Evolutionary conservation across 1,140 invertebrate genomes (phyloP), one percentile per base, ranked within the genome.

Genomic region (Anoplolepis gracilipes): DNA sequence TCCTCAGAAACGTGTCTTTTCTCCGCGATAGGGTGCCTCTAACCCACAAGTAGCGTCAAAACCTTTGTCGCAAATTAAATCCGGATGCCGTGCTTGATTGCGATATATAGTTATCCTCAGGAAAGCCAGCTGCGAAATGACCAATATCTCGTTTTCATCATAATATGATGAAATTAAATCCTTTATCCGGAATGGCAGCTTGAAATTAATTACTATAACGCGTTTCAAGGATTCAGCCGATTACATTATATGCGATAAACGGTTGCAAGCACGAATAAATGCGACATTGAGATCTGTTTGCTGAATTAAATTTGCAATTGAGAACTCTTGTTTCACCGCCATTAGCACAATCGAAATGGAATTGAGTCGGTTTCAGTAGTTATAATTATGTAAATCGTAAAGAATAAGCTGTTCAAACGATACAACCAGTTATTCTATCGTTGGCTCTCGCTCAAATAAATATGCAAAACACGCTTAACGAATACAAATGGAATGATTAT

Each of bases 401-500:
- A 59, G 61, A 82, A 73, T 73, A 61, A 82, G 28, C 49, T 53
- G 65, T 46, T 28, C 19, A 11, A 49, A 67, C 76, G 53, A 25
- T 28, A n/a, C 36, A 59, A 82, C 36, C 46, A 46, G 78, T 33
- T 82, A 82, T 61, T 59, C 67, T 46, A 59, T 82, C 62, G 62
- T 13, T 36, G 78, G 33, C 46, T 79, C 42, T 53, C 62, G 62
- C n/a, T 10, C 62, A 65, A 67, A 61, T 82, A 73, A 73, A 82
- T 36, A 57, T 33, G 53, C 36, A 59, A 73, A 57, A 13, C 78
- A 19, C 25, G 67, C 13, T 72, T 73, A 82, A 82, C 67, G 78
- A 73, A 82, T 73, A 82, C 78, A 73, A 82, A 82, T 82, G 78
- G 78, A 73, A 82, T 59, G 55, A 73, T 82, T 82, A 82, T 82